Conservation (phyloP, 1,140 invertebrate genomes). For the Heliothis virescens region DNA sequence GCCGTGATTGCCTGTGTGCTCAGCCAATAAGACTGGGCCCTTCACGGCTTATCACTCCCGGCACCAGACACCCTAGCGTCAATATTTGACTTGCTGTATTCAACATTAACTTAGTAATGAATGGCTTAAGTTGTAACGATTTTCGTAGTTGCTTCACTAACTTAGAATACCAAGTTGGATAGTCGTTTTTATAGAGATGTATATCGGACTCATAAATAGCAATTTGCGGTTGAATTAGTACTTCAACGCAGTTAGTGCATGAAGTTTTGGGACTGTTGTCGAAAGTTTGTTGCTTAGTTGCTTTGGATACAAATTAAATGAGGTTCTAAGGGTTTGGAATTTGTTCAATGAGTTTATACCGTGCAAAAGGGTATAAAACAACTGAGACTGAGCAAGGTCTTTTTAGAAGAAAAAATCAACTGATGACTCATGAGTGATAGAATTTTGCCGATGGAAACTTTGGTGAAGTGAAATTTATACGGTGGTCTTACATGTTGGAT, state of each 20-base stretch:
- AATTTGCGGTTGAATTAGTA: conserved; percentile 17
- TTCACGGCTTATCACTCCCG: conserved; percentile 50
- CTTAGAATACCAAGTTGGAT: conserved; percentile 6
- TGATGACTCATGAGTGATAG: too few relatives aligned
- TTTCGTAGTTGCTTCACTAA: conserved; percentile 6
- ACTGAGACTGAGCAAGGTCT: too few relatives aligned
- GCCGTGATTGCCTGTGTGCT: conserved; percentile 47
- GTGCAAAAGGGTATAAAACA: too few relatives aligned
- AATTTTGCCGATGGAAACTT: too few relatives aligned
- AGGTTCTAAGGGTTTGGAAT: not conserved
- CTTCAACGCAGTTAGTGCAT: conserved; percentile 23
- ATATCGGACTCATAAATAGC: conserved; percentile 23
- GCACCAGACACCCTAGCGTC: conserved; percentile 36
- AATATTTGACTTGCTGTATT: conserved; percentile 47
- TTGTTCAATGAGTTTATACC: not conserved
- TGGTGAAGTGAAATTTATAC: too few relatives aligned
- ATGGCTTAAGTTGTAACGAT: conserved; percentile 38
- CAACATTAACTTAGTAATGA: conserved; percentile 44
- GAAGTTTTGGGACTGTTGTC: conserved; percentile 5
- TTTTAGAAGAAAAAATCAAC: too few relatives aligned
- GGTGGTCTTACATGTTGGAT: not conserved
- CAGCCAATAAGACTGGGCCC: conserved; percentile 45
- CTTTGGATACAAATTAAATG: not conserved
- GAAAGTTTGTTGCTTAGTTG: conserved; percentile 19
- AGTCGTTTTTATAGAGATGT: conserved; percentile 6